phyloP scores from a whole-genome alignment of 1,140 invertebrate genomes.

The Arion vulgaris region DNA sequence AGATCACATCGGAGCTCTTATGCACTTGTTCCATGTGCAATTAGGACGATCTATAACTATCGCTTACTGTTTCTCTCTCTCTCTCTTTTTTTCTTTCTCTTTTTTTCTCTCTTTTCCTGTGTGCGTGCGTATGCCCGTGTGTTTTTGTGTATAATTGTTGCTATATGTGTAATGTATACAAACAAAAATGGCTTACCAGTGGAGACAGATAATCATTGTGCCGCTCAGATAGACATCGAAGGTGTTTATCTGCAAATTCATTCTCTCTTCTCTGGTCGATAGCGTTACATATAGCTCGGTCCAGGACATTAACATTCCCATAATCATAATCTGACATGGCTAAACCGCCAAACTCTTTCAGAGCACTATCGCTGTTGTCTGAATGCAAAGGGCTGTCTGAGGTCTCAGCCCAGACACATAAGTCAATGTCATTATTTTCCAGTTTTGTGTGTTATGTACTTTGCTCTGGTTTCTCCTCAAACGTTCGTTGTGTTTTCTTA shows the following conservation, averaged over 20 bases:
- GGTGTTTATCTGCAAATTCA: background rate
- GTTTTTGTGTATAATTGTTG: too few species aligned
- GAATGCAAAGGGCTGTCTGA: background rate
- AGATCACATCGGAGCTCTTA: too few species aligned
- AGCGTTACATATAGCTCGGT: background rate
- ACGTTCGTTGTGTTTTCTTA: too few species aligned
- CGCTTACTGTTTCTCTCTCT: too few species aligned
- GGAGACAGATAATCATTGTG: background rate
- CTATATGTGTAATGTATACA: too few species aligned
- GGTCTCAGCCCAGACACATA: background rate
- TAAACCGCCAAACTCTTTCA: background rate
- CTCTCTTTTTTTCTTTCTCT: too few species aligned
- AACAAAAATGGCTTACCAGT: background rate
- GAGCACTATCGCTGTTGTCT: background rate
- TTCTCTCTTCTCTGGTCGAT: background rate
- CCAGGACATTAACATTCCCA: background rate
- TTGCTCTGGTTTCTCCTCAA: too few species aligned
- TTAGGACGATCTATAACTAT: too few species aligned
- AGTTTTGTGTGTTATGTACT: too few species aligned
- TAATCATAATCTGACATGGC: background rate
- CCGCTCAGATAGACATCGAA: background rate
- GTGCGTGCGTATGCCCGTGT: too few species aligned
- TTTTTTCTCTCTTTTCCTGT: too few species aligned
- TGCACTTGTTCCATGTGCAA: too few species aligned
- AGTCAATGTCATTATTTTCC: background rate